Evolutionary conservation across 2,797 vertebrate species (phyloP).

Genomic region (Cirrhinus molitorella): DNA sequence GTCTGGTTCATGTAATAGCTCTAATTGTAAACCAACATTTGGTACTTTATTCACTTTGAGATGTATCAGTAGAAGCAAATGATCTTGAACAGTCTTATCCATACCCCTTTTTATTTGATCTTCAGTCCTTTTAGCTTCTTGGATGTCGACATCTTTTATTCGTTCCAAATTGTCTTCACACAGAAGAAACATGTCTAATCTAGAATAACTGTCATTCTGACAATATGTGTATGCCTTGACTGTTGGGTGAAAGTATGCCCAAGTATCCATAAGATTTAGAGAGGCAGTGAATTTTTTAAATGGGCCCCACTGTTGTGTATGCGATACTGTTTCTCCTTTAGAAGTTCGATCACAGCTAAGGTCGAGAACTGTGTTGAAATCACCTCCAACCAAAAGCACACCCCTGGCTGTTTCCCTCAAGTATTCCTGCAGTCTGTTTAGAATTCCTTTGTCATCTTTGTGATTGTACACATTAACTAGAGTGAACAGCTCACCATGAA

Average conservation of each 20-base stretch:
- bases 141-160: background rate
- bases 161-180: background rate
- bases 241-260: background rate
- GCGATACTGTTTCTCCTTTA: accelerated
- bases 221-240: background rate
- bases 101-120: background rate
- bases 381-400: conserved; percentile 25
- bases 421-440: conserved; percentile 29
- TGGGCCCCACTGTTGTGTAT: accelerated
- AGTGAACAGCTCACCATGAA: conserved; percentile 38
- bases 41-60: background rate
- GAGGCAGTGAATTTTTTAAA: conserved; percentile 15
- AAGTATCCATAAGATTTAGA: conserved; percentile 47
- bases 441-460: conserved; percentile 2
- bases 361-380: conserved; percentile 22
- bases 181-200: conserved; percentile 54
- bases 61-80: background rate
- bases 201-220: conserved; percentile 24
- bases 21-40: background rate
- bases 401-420: conserved; percentile 35
- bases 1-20: background rate
- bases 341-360: conserved; percentile 6
- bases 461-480: conserved; percentile 57
- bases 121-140: background rate
- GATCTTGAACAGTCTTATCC: background rate